phyloP scores from a whole-genome alignment of 1,140 invertebrate genomes.

The Spodoptera frugiperda region DNA sequence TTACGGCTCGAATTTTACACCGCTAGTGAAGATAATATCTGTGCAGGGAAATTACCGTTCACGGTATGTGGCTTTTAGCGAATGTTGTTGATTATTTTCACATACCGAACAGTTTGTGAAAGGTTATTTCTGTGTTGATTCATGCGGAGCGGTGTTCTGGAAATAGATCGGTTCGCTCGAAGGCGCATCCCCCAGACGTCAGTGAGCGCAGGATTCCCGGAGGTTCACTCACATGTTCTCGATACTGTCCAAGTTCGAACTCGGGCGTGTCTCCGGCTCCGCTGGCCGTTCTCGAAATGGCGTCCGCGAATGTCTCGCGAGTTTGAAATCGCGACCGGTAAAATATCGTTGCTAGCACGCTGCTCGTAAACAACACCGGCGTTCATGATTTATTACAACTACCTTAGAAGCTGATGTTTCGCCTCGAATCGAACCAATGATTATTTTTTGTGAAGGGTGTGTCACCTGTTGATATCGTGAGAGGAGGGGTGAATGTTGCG shows the following conservation, averaged over 20 bases:
- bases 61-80: slow-evolving; percentile 78
- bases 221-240: slow-evolving; percentile 64
- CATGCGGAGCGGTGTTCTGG: slow-evolving; percentile 83
- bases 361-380: slow-evolving; percentile 50
- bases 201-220: slow-evolving; percentile 68
- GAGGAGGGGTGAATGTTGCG: slow-evolving; percentile 54
- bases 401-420: slow-evolving; percentile 31
- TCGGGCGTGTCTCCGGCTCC: slow-evolving; percentile 79
- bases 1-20: slow-evolving; percentile 68
- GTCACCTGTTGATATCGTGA: slow-evolving; percentile 78
- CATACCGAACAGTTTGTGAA: slow-evolving; percentile 78
- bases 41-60: slow-evolving; percentile 80
- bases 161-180: slow-evolving; percentile 81
- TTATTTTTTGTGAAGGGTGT: slow-evolving; percentile 71
- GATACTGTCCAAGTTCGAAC: slow-evolving; percentile 53
- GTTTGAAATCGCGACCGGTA: slow-evolving; percentile 84
- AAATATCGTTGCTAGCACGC: slow-evolving; percentile 68
- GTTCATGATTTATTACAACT: slow-evolving; percentile 40
- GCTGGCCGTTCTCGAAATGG: slow-evolving; percentile 78
- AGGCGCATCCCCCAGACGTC: slow-evolving; percentile 77
- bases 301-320: slow-evolving; percentile 78
- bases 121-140: slow-evolving; percentile 86
- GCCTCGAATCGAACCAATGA: slow-evolving; percentile 27
- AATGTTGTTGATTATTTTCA: slow-evolving; percentile 75
- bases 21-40: slow-evolving; percentile 70